A percentile compares a stretch with the other conserved stretches of the same genome.
Evolutionary conservation across 1,140 invertebrate genomes (phyloP).

Genomic region (Palaemon carinicauda): DNA sequence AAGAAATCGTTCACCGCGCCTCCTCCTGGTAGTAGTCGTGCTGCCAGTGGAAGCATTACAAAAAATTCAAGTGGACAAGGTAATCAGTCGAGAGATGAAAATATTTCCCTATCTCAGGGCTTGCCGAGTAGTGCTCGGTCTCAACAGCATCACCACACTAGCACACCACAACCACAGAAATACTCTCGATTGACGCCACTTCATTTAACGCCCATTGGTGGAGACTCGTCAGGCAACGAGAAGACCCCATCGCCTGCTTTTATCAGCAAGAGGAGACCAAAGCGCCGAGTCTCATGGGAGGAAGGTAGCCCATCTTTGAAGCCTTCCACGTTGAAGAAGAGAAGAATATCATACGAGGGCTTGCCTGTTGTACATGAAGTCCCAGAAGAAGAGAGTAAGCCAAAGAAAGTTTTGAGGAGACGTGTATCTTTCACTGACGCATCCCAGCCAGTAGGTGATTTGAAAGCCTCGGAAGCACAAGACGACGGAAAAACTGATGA

Average conservation of each 20-base stretch:
- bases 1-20: not conserved
- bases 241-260: not conserved
- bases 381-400: not conserved
- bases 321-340: slow-evolving; percentile 1
- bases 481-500: too few species aligned
- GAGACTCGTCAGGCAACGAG: not conserved
- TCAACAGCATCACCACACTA: slow-evolving; percentile 10
- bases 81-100: not conserved
- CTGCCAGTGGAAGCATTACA: not conserved
- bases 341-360: not conserved
- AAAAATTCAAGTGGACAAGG: not conserved
- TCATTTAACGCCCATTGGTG: slow-evolving; percentile 33
- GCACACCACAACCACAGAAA: slow-evolving; percentile 28
- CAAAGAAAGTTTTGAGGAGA: not conserved
- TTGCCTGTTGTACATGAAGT: not conserved
- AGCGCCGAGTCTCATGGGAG: slow-evolving; percentile 29
- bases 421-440: not conserved
- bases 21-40: not conserved
- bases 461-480: too few species aligned
- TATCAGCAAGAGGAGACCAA: not conserved
- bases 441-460: too few species aligned
- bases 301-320: not conserved
- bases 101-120: not conserved
- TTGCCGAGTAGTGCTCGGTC: not conserved
- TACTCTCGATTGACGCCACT: not conserved